A percentile compares a stretch with the other conserved stretches of the same genome.
These are phyloP conservation scores for Notocelia uddmanniana DNA, from an alignment of 2,888 invertebrate species.

Conservation along the genomic window DNA sequence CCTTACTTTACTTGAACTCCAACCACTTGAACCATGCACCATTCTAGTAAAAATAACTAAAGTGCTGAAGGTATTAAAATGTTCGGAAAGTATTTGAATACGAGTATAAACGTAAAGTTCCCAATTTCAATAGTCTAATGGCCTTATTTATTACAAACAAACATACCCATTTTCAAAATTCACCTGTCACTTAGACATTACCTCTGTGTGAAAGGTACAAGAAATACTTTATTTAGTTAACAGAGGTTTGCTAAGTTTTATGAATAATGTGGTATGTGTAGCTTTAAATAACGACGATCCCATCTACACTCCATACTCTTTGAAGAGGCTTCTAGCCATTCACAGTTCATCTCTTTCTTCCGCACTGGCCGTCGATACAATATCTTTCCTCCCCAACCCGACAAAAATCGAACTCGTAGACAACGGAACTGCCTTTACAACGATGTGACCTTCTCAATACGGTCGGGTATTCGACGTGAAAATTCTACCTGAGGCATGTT, in stretches of 20 bases:
- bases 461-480: conserved; percentile 71
- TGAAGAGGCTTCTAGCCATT: conserved; percentile 64
- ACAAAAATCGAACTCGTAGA: conserved; percentile 39
- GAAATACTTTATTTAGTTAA: no score
- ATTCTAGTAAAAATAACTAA: not conserved
- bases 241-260: no score
- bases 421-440: conserved; percentile 34
- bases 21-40: not conserved
- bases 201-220: no score
- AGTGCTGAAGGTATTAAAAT: not conserved
- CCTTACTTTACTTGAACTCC: not conserved
- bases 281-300: not conserved
- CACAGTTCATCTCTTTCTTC: conserved; percentile 74
- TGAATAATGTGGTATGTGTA: no score
- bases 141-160: no score
- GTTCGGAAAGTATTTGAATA: not conserved
- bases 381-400: conserved; percentile 56
- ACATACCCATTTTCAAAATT: no score
- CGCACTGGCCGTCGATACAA: conserved; percentile 66
- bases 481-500: conserved; percentile 72
- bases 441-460: conserved; percentile 52
- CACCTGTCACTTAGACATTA: no score
- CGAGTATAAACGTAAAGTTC: no score
- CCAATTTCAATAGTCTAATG: no score
- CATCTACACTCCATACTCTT: conserved; percentile 53